These are phyloP conservation scores for Myocastor coypus DNA, from an alignment of 2,113 vertebrate genomes.

Conservation along the genomic window DNA sequence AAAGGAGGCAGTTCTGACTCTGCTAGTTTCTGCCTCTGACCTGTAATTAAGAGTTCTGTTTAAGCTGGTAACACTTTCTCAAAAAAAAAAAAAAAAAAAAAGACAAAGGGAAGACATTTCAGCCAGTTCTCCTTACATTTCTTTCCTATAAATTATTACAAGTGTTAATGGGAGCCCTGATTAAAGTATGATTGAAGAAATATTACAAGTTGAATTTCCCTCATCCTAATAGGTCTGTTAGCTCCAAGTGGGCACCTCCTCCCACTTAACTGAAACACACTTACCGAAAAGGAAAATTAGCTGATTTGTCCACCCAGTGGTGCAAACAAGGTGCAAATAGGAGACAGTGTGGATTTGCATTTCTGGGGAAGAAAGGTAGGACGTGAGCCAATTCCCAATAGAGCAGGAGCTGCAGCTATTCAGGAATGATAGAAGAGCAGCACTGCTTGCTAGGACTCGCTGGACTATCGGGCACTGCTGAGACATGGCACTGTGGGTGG, in stretches of 20 bases:
- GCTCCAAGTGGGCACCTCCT: conserved; percentile 41
- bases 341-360: conserved; percentile 1
- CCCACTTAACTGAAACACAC: conserved; percentile 57
- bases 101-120: conserved; percentile 52
- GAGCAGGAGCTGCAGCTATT: neutral
- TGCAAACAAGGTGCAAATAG: conserved; percentile 67
- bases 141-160: conserved; percentile 77
- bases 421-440: neutral
- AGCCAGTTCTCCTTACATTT: conserved; percentile 77
- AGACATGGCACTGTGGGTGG: neutral
- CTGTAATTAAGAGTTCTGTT: conserved; percentile 85
- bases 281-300: conserved; percentile 74
- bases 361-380: conserved; percentile 1
- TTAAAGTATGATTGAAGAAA: conserved; percentile 80
- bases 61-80: conserved; percentile 79
- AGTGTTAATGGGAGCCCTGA: conserved; percentile 83
- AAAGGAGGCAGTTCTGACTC: neutral
- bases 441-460: neutral
- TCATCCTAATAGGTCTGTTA: neutral
- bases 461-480: neutral
- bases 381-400: conserved; percentile 21
- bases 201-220: conserved; percentile 33
- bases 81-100: conserved; percentile 27
- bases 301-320: conserved; percentile 81
- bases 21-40: conserved; percentile 75